Percentiles rank a stretch among this genome's conserved stretches.
These are phyloP conservation scores for Catocala fraxini DNA, from an alignment of 2,888 invertebrate species.

Conservation along the genomic window DNA sequence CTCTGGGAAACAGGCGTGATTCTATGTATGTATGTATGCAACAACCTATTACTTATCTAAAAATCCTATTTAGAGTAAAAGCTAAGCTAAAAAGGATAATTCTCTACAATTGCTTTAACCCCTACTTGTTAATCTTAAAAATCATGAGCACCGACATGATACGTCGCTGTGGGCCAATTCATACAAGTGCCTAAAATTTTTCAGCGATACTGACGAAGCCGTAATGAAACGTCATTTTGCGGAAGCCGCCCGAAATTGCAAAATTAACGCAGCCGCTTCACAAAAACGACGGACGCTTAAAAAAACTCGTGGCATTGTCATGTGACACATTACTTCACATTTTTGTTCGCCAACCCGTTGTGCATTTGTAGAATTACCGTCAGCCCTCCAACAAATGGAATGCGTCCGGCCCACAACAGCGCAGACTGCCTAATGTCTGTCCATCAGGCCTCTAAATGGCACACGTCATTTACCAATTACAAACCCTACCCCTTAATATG, in stretches of 20 bases:
- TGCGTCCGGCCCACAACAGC: constrained; percentile 71
- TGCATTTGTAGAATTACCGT: constrained; percentile 81
- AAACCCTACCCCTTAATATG: constrained; percentile 25
- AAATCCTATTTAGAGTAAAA: too few relatives aligned
- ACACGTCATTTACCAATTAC: constrained; percentile 83
- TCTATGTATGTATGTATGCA: too few relatives aligned
- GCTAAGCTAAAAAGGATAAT: too few relatives aligned
- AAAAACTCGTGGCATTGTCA: constrained; percentile 54
- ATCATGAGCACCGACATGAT: too few relatives aligned
- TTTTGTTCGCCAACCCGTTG: constrained; percentile 72
- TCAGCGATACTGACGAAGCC: not conserved
- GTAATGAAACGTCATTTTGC: constrained; percentile 6
- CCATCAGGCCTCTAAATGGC: constrained; percentile 85
- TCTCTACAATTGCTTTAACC: too few relatives aligned
- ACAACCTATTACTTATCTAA: too few relatives aligned
- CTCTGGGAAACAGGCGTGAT: too few relatives aligned
- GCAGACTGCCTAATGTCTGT: constrained; percentile 85
- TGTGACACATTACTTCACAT: constrained; percentile 71
- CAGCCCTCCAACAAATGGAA: constrained; percentile 80
- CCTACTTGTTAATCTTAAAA: too few relatives aligned
- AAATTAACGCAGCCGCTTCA: constrained; percentile 32
- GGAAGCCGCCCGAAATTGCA: constrained; percentile 18
- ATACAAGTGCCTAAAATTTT: not conserved
- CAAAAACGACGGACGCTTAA: constrained; percentile 29
- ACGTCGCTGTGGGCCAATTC: too few relatives aligned